Conservation (phyloP, 2,113 vertebrate genomes). For the Perccottus glenii region DNA sequence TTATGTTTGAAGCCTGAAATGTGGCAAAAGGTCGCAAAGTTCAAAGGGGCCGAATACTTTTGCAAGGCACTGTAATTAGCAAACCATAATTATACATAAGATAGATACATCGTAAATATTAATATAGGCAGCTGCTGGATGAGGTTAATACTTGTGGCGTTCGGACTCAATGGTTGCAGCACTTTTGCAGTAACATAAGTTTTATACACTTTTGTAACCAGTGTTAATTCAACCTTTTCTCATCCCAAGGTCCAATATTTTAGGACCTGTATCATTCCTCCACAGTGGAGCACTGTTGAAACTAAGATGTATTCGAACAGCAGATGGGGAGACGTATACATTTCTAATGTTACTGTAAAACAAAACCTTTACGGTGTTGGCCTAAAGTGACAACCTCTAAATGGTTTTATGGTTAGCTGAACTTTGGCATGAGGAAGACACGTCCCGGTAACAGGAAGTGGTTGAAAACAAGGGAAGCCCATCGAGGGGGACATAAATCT, state of each 20-base stretch:
- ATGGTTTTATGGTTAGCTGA: slow-evolving; percentile 13
- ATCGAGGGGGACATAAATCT: slow-evolving; percentile 58
- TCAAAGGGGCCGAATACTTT: no score
- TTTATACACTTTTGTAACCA: no score
- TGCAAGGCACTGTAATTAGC: no score
- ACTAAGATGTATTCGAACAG: not conserved
- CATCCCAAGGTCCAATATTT: not conserved
- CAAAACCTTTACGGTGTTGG: not conserved
- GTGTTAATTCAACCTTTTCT: no score
- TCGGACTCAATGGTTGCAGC: not conserved
- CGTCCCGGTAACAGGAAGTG: slow-evolving; percentile 56
- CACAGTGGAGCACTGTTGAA: not conserved
- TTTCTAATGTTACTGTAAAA: not conserved
- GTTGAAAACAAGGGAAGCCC: slow-evolving; percentile 61
- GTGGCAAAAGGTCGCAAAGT: no score
- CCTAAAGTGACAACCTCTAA: not conserved
- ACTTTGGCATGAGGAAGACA: slow-evolving; percentile 25
- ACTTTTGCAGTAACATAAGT: no score
- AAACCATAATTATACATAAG: slow-evolving; percentile 4
- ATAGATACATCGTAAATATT: slow-evolving; percentile 7
- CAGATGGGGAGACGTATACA: no score
- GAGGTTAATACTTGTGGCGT: not conserved
- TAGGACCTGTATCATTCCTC: not conserved
- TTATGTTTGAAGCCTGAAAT: no score
- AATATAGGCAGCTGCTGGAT: slow-evolving; percentile 5